Percentiles rank a stretch among this genome's conserved stretches.
Conservation (phyloP, 2,797 vertebrate genomes). For the Pyrrhura leucotis region DNA sequence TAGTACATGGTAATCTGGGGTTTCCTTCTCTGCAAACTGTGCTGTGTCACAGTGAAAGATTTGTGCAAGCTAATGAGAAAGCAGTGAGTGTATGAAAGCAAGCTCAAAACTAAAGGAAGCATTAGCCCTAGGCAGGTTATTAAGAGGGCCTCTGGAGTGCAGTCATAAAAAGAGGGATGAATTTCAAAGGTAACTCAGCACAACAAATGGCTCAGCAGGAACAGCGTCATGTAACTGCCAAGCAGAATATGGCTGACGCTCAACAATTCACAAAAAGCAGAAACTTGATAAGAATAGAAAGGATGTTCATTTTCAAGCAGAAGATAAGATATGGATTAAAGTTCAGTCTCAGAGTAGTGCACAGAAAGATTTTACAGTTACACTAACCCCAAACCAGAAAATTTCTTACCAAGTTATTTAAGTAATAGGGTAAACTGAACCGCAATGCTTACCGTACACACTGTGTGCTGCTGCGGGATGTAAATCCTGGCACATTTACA, state of each 20-base stretch:
- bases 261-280: slow-evolving; percentile 75
- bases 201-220: slow-evolving; percentile 59
- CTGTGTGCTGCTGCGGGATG: slow-evolving; percentile 31
- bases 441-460: slow-evolving; percentile 11
- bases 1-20: background rate
- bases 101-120: background rate
- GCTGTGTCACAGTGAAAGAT: background rate
- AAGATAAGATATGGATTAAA: slow-evolving; percentile 80
- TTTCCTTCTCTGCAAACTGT: background rate
- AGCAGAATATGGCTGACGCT: slow-evolving; percentile 74
- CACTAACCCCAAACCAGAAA: slow-evolving; percentile 65
- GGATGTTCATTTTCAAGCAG: slow-evolving; percentile 81
- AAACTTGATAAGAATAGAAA: slow-evolving; percentile 81
- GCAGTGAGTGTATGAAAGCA: background rate
- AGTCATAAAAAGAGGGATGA: slow-evolving; percentile 45
- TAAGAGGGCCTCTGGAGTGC: slow-evolving; percentile 33
- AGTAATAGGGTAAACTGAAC: slow-evolving; percentile 63
- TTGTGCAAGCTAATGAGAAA: background rate
- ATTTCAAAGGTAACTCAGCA: slow-evolving; percentile 78
- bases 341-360: slow-evolving; percentile 75
- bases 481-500: slow-evolving; percentile 34
- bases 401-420: slow-evolving; percentile 32
- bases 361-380: slow-evolving; percentile 74
- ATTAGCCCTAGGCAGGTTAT: background rate
- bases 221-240: slow-evolving; percentile 71